Percentiles rank a stretch among this genome's conserved stretches.
Evolutionary conservation across 2,888 invertebrate genomes (phyloP).

Genomic region (Volucella inflata): DNA sequence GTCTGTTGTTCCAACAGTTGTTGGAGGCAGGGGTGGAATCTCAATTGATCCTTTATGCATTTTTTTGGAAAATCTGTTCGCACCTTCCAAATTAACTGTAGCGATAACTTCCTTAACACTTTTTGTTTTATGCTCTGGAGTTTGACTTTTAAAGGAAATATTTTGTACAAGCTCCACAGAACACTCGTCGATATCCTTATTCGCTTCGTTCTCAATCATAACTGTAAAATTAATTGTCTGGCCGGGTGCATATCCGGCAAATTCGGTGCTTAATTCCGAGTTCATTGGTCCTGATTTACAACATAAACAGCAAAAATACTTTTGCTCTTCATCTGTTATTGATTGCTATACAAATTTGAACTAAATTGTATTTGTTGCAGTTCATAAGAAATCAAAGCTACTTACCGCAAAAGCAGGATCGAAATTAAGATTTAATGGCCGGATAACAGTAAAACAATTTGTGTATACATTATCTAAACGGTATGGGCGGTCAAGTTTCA

Average conservation of each 20-base stretch:
- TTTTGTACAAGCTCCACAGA: conserved; percentile 69
- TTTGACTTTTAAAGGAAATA: conserved; percentile 74
- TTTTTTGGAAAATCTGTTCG: conserved; percentile 50
- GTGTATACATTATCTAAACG: conserved; percentile 48
- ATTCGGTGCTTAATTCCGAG: conserved; percentile 76
- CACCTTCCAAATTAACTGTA: conserved; percentile 18
- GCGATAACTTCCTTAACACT: conserved; percentile 13
- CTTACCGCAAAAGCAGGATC: conserved; percentile 55
- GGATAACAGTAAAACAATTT: conserved; percentile 59
- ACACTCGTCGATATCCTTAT: conserved; percentile 70
- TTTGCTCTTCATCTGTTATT: conserved; percentile 67
- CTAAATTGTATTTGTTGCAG: neutral
- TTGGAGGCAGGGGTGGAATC: conserved; percentile 55
- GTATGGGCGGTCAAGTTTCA: conserved; percentile 57
- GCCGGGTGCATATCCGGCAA: conserved; percentile 77
- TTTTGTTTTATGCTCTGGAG: conserved; percentile 72
- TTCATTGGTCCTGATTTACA: conserved; percentile 76
- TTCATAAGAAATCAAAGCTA: neutral
- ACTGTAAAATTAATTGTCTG: conserved; percentile 76
- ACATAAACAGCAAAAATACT: conserved; percentile 77
- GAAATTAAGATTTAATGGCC: conserved; percentile 51
- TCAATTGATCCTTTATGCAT: conserved; percentile 49
- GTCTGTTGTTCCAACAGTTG: conserved; percentile 27
- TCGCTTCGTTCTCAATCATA: conserved; percentile 77
- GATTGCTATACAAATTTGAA: conserved; percentile 68